phyloP scores from a whole-genome alignment of 2,888 invertebrate genomes.

The Drosophila demipolita region DNA sequence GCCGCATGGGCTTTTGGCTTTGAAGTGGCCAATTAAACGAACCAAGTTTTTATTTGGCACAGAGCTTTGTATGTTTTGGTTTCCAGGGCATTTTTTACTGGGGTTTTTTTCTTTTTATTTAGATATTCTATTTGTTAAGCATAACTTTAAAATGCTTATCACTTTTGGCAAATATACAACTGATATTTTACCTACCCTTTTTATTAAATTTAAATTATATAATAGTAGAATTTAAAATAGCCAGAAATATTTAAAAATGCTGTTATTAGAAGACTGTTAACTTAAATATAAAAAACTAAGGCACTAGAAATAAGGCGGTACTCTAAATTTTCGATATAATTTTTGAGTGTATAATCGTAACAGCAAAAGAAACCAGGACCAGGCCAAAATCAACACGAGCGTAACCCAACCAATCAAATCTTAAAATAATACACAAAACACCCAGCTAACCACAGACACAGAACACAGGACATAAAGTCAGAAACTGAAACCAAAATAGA shows the following conservation, averaged over 20 bases:
- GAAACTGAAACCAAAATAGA: slow-evolving; percentile 25
- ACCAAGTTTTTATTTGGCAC: slow-evolving; percentile 30
- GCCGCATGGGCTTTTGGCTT: slow-evolving; percentile 53
- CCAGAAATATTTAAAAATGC: neutral
- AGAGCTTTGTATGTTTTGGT: slow-evolving; percentile 33
- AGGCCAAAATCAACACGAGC: slow-evolving; percentile 50
- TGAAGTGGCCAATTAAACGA: slow-evolving; percentile 59
- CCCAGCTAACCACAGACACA: slow-evolving; percentile 46
- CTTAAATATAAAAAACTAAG: neutral
- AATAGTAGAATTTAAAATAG: neutral
- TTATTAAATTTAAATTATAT: neutral
- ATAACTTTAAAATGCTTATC: neutral
- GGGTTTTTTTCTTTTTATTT: neutral
- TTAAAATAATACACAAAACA: slow-evolving; percentile 73
- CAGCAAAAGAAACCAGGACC: neutral
- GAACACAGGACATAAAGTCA: slow-evolving; percentile 18
- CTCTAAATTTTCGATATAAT: neutral
- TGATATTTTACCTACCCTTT: neutral
- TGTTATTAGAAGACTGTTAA: neutral
- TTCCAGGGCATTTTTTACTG: slow-evolving; percentile 9
- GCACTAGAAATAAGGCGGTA: neutral
- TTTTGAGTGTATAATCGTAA: neutral
- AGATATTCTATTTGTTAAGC: slow-evolving; percentile 13
- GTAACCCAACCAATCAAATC: slow-evolving; percentile 63
- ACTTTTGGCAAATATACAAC: neutral